These are phyloP conservation scores for Hycleus cichorii DNA, from an alignment of 1,140 invertebrate species.

Conservation along the genomic window DNA sequence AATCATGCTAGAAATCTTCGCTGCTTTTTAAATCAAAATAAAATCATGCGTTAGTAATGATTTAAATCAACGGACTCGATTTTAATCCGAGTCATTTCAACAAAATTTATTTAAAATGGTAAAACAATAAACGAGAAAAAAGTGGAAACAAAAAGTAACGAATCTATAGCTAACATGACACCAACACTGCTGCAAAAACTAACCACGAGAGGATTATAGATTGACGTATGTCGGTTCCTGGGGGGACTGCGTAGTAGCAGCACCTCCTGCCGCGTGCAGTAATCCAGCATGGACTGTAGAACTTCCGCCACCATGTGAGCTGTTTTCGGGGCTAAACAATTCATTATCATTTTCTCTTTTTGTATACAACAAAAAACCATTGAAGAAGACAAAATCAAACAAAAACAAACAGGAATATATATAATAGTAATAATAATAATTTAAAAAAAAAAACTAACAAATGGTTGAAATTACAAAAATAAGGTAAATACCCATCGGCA, in stretches of 20 bases:
- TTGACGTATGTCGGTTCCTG: conserved; percentile 89
- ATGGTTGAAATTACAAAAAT: conserved; percentile 14
- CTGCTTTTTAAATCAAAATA: background rate
- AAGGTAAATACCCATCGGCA: conserved; percentile 11
- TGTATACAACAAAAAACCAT: background rate
- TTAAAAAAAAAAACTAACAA: conserved; percentile 19
- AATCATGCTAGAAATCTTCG: background rate
- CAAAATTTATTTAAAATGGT: conserved; percentile 4
- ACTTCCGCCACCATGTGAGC: conserved; percentile 51
- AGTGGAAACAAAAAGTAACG: conserved; percentile 19
- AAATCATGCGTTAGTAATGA: background rate
- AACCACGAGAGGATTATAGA: conserved; percentile 72
- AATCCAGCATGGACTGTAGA: conserved; percentile 46
- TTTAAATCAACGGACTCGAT: background rate
- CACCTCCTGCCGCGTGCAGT: conserved; percentile 41
- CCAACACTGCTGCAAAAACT: conserved; percentile 51
- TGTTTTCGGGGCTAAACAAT: conserved; percentile 51
- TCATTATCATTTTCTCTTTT: conserved; percentile 13
- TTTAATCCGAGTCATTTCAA: background rate
- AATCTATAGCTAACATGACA: conserved; percentile 33
- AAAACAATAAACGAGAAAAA: conserved; percentile 18
- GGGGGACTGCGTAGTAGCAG: conserved; percentile 63
- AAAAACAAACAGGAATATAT: conserved; percentile 14
- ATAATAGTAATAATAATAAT: conserved; percentile 11
- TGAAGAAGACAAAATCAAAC: conserved; percentile 9